Evolutionary conservation across 2,797 vertebrate species (phyloP).

Genomic region (Oreochromis mossambicus): DNA sequence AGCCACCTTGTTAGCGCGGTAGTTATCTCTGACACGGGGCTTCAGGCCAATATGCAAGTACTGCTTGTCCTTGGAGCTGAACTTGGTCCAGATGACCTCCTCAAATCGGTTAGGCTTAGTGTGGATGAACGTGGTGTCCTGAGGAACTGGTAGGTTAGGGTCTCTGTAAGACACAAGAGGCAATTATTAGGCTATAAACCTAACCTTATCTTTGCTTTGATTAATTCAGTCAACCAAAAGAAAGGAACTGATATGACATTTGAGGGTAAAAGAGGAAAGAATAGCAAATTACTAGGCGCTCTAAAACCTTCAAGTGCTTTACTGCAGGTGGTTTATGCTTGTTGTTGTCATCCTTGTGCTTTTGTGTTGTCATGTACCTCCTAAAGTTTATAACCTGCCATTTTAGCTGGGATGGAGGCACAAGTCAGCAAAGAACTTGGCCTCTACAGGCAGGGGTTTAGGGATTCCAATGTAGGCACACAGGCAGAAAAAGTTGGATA

Average conservation of each 20-base stretch:
- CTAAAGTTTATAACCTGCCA: background rate
- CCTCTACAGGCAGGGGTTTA: background rate
- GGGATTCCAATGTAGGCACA: background rate
- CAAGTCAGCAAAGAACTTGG: background rate
- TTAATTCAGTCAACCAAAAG: background rate
- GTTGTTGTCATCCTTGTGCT: background rate
- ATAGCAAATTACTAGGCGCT: background rate
- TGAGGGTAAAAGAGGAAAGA: background rate
- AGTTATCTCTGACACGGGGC: slow-evolving; percentile 90
- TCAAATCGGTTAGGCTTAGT: slow-evolving; percentile 96
- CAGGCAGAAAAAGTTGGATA: background rate
- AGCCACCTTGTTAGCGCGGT: slow-evolving; percentile 94
- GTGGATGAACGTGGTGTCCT: slow-evolving; percentile 97
- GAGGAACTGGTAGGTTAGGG: slow-evolving; percentile 90
- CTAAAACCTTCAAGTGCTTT: background rate
- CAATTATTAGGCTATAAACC: background rate
- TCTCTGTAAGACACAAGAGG: slow-evolving; percentile 71
- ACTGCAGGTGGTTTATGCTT: background rate
- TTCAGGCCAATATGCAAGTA: slow-evolving; percentile 95
- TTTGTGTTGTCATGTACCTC: background rate
- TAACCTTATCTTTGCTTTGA: background rate
- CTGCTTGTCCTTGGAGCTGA: slow-evolving; percentile 95
- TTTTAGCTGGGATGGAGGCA: background rate
- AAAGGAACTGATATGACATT: background rate
- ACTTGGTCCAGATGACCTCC: slow-evolving; percentile 95